These are phyloP conservation scores for Holocentrus rufus DNA, from an alignment of 2,797 vertebrate genomes.

Conservation along the genomic window DNA sequence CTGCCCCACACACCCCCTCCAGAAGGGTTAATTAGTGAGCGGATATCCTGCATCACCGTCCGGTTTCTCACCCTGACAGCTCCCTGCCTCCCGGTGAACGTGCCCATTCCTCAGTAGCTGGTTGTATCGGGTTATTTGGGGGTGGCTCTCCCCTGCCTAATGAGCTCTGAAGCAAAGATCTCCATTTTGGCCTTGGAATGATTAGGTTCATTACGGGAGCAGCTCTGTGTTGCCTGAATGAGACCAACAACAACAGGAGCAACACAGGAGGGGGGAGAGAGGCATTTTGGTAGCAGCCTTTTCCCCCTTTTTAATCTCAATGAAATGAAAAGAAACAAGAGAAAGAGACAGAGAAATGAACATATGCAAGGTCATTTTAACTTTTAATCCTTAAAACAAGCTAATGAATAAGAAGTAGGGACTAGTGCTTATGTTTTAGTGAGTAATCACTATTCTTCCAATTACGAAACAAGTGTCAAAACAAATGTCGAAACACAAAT, in stretches of 20 bases:
- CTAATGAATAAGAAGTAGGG: too few relatives aligned
- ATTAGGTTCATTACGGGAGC: conserved; percentile 69
- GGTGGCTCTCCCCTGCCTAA: conserved; percentile 64
- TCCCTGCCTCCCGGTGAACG: conserved; percentile 30
- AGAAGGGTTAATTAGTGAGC: conserved; percentile 71
- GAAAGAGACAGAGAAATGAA: not conserved
- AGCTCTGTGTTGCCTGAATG: conserved; percentile 33
- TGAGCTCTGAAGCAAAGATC: conserved; percentile 72
- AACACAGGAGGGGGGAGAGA: not conserved
- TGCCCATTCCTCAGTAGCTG: conserved; percentile 47
- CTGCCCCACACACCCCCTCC: conserved; percentile 32
- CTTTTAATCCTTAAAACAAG: too few relatives aligned
- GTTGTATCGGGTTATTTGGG: conserved; percentile 62
- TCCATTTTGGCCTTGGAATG: conserved; percentile 62
- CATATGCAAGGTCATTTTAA: not conserved
- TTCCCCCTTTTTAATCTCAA: conserved; percentile 36
- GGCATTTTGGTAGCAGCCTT: not conserved
- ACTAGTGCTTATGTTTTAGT: too few relatives aligned
- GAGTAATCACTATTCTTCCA: too few relatives aligned
- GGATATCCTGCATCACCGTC: conserved; percentile 52
- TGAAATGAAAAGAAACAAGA: conserved; percentile 36
- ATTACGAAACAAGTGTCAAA: too few relatives aligned
- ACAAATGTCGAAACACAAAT: too few relatives aligned
- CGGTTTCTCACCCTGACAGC: conserved; percentile 45
- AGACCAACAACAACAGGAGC: conserved; percentile 3